A percentile compares a stretch with the other conserved stretches of the same genome.
phyloP scores from a whole-genome alignment of 2,113 vertebrate species.

The Rhizomys pruinosus region DNA sequence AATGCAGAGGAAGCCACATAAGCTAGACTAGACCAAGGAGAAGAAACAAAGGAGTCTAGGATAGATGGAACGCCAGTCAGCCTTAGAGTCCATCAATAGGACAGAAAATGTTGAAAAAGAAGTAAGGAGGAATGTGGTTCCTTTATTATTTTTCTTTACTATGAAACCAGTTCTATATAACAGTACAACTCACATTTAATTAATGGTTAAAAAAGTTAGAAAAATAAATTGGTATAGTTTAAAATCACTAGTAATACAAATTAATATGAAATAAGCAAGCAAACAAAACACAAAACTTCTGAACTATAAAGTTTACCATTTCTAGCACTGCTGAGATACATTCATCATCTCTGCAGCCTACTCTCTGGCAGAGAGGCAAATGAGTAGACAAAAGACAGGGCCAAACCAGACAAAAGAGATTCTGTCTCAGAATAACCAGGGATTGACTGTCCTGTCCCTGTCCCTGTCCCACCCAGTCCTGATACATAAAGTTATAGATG shows the following conservation, averaged over 20 bases:
- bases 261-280: not conserved
- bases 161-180: slow-evolving; percentile 20
- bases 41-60: not conserved
- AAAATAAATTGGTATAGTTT: not conserved
- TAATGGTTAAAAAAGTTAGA: slow-evolving; percentile 5
- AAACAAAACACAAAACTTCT: not conserved
- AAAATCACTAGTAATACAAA: not conserved
- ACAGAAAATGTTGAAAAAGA: not conserved
- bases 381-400: slow-evolving; percentile 9
- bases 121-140: not conserved
- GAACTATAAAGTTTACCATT: slow-evolving; percentile 10
- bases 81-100: not conserved
- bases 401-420: slow-evolving; percentile 13
- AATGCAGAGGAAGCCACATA: not conserved
- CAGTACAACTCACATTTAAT: not conserved
- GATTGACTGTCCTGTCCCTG: not conserved
- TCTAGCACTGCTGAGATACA: not conserved
- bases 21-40: not conserved
- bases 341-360: not conserved
- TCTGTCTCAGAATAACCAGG: slow-evolving; percentile 26
- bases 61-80: not conserved
- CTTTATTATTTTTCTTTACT: not conserved
- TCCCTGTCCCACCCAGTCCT: not conserved
- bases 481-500: slow-evolving; percentile 18
- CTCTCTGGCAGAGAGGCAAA: not conserved